These are phyloP conservation scores for Suillia variegata DNA, from an alignment of 2,888 invertebrate genomes.

Conservation along the genomic window DNA sequence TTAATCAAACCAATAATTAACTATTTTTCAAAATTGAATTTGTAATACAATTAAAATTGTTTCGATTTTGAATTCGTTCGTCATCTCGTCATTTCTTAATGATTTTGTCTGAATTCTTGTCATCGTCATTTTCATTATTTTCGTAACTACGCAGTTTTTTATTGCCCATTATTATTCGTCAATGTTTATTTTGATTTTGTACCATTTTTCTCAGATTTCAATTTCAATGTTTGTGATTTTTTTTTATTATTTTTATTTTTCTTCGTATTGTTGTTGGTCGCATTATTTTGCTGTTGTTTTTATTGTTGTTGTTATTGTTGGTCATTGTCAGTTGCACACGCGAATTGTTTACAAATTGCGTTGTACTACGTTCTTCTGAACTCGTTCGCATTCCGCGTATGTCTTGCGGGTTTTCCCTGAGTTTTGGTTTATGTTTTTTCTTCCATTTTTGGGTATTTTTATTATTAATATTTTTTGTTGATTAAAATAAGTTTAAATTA, in stretches of 20 bases:
- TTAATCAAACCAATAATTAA: no score
- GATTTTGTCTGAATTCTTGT: no score
- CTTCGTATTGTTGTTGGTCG: conserved; percentile 8
- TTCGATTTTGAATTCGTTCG: no score
- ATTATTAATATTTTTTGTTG: no score
- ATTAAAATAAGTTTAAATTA: no score
- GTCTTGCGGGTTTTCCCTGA: background rate
- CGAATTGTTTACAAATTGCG: conserved; percentile 7
- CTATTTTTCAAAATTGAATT: no score
- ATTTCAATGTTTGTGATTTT: background rate
- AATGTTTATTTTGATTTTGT: background rate
- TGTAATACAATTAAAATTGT: no score
- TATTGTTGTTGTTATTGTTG: background rate
- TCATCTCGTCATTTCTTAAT: no score
- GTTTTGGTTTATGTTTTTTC: background rate
- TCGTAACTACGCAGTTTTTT: conserved; percentile 11
- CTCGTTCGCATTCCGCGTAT: no score
- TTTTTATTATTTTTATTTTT: conserved; percentile 1
- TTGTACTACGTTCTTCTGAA: background rate
- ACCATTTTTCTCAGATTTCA: background rate
- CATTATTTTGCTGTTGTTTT: no score
- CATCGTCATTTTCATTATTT: no score
- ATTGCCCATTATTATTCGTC: background rate
- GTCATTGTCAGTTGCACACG: background rate
- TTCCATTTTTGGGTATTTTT: no score